Evolutionary conservation across 1,140 invertebrate genomes (phyloP), one percentile per base, ranked within the genome.

Genomic region (Pseudomyrmex dendroicus): DNA sequence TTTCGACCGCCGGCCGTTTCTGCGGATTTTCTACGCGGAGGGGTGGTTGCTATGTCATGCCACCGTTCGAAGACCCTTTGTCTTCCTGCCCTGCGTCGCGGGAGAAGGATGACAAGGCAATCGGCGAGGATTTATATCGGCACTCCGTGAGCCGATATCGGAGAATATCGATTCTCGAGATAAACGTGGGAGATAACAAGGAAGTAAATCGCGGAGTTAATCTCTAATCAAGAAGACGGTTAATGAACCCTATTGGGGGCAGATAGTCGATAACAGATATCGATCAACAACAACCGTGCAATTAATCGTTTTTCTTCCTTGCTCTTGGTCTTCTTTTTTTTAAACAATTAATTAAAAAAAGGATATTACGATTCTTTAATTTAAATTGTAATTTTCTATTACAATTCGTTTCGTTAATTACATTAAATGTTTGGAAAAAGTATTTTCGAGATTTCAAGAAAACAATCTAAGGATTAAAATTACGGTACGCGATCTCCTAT

Each of bases 1-100:
- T 86, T 77, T 86, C 66, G 82, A 83, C 50, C 64, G 64, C 56
- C 64, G 64, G 61, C 72, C 73, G 59, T 68, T 80, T 84, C 52
- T 76, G 54, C 73, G 52, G 56, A 73, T 70, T 70, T 35, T 48
- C 44, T 52, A 54, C 82, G 57, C 46, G 35, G 50, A 76, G 48
- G 46, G 50, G 61, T 56, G 63, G 22, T 84, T 82, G 82, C 82
- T 82, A 67, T 64, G 76, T 84, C 82, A 84, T 62, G 46, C 83
- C 56, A 74, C 66, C 56, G 44, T 84, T 59, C 73, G 54, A 22
- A 61, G 74, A 67, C 54, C n/a, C 59, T 52, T 66, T 70, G 57
- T 44, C 57, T 46, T 59, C 70, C 2, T 10, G 25, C 82, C 61
- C 13, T 15, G n/a, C 35, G 5, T 35, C 35, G 10, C 22, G 13